Evolutionary conservation across 2,113 vertebrate species (phyloP).

Genomic region (Ochotona curzoniae): DNA sequence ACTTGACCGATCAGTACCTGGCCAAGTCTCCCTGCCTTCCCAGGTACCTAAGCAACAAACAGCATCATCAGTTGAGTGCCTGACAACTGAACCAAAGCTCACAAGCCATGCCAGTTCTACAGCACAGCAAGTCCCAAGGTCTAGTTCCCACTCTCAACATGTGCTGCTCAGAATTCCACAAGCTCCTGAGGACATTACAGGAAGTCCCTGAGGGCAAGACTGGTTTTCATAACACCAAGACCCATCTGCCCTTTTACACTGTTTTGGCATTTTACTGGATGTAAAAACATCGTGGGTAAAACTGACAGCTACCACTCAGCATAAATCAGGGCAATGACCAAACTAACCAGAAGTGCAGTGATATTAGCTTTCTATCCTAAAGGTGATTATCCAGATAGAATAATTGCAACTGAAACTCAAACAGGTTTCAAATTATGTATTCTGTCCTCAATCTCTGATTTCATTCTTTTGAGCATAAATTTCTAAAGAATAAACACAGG

Average conservation of each 20-base stretch:
- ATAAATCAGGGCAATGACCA: background rate
- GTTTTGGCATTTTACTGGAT: background rate
- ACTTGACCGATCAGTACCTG: too few species aligned
- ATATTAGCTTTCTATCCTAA: background rate
- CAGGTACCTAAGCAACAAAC: too few species aligned
- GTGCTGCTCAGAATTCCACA: background rate
- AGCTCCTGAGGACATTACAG: background rate
- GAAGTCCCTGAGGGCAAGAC: background rate
- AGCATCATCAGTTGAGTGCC: too few species aligned
- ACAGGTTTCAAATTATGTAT: background rate
- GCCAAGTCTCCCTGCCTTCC: too few species aligned
- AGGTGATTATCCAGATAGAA: background rate
- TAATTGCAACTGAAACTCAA: background rate
- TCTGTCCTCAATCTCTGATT: background rate
- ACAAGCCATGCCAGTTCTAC: too few species aligned
- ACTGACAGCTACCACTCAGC: background rate
- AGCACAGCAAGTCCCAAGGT: background rate
- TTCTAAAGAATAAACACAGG: background rate
- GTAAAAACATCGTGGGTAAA: background rate
- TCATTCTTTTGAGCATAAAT: constrained; percentile 5
- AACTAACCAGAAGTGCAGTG: background rate
- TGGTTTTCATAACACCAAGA: background rate
- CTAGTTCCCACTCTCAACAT: background rate
- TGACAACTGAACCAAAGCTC: too few species aligned
- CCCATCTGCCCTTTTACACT: background rate